Conservation (phyloP, 2,797 vertebrate species). For the Malurus splendens region DNA sequence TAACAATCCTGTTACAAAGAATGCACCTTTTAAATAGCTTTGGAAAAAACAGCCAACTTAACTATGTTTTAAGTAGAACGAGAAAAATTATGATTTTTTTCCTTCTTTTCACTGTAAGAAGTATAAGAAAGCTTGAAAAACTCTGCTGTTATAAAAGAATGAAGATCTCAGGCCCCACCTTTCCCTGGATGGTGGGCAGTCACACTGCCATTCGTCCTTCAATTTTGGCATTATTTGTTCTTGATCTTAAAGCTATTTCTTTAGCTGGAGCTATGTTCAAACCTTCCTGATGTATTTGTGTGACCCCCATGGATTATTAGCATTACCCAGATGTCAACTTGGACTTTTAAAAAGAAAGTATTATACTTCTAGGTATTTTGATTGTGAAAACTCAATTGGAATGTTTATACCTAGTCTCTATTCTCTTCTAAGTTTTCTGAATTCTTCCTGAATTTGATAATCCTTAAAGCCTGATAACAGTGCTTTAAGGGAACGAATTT, state of each 20-base stretch:
- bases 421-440: neutral
- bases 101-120: neutral
- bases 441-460: neutral
- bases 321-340: neutral
- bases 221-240: neutral
- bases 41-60: neutral
- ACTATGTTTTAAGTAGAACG: neutral
- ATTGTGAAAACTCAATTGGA: neutral
- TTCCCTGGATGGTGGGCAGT: neutral
- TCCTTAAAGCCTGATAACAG: neutral
- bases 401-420: neutral
- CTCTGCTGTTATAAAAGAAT: neutral
- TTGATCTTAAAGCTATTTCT: neutral
- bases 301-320: neutral
- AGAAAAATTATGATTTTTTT: fast-evolving
- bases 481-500: neutral
- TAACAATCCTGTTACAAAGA: neutral
- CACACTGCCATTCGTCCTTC: neutral
- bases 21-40: neutral
- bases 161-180: neutral
- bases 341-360: neutral
- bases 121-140: neutral
- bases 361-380: neutral
- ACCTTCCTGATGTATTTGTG: neutral
- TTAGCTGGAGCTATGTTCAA: neutral